A percentile compares a stretch with the other conserved stretches of the same genome.
Conservation (phyloP, 2,888 invertebrate species). For the Apodemia hepburni region DNA sequence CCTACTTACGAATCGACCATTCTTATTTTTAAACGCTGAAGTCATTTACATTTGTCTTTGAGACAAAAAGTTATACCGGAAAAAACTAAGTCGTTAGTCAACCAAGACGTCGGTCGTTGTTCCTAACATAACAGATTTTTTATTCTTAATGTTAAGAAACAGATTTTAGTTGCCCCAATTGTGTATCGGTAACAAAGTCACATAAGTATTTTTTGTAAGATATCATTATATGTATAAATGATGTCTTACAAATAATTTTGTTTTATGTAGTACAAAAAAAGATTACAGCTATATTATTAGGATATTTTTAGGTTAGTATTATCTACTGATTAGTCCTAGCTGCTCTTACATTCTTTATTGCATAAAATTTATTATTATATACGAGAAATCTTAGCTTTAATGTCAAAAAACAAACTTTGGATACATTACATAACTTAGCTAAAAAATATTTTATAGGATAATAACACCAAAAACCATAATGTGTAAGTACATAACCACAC, state of each 20-base stretch:
- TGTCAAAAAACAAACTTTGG: not conserved
- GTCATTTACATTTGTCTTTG: constrained; percentile 33
- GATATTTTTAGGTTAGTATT: no score
- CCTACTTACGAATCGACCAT: constrained; percentile 30
- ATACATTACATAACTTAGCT: not conserved
- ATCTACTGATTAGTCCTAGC: no score
- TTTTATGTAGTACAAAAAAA: no score
- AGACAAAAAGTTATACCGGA: constrained; percentile 23
- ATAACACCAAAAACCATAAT: not conserved
- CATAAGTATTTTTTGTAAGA: no score
- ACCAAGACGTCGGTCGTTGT: not conserved
- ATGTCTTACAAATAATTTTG: no score
- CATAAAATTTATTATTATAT: not conserved
- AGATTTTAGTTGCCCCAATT: no score
- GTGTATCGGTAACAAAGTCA: no score
- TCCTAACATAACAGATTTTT: not conserved
- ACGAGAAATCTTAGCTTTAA: not conserved
- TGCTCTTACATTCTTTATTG: not conserved
- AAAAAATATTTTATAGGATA: not conserved
- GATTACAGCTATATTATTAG: no score
- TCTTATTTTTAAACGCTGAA: constrained; percentile 38
- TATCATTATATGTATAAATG: no score
- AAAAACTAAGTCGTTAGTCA: constrained; percentile 17
- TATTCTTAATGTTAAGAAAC: not conserved
- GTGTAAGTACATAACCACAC: not conserved